Evolutionary conservation across 2,888 invertebrate genomes (phyloP), one percentile per base, ranked within the genome.

Genomic region (Andrena hattorfiana): DNA sequence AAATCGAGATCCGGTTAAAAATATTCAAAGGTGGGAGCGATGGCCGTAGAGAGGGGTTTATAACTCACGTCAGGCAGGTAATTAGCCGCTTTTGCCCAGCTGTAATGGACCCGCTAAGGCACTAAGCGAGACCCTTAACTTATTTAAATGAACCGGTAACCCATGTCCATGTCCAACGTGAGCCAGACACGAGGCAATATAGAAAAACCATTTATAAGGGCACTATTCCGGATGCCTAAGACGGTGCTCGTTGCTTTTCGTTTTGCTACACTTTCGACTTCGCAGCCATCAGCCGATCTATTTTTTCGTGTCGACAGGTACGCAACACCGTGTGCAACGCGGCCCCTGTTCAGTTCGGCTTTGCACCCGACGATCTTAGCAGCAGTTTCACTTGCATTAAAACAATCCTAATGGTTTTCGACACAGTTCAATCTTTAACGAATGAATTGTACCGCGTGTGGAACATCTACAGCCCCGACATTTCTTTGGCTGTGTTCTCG

Each of bases 11-110:
- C 86, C 87, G 87, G 89, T 91, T 89, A 90, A 92, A 91, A 90
- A 89, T 91, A 91, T 91, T 90, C 90, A 89, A 87, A 87, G 84
- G 81, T 79, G 84, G 87, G 87, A 85, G 85, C 81, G 87, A 81
- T 87, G 82, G 83, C 81, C 81, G 85, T 56, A 89, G 85, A 85
- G 86, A 85, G 86, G 92, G 91, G 91, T 94, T 94, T 94, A 94
- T 94, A 94, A 94, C 94, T 94, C 94, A 94, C 94, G 94, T 94
- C 94, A 93, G 93, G 93, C 93, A 93, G 93, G 94, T 94, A 94
- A 94, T 94, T 94, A 94, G 94, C 92, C 93, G 93, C 92, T 93
- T 93, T 94, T 93, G 93, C 91, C 91, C 91, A 92, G 92, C 93
- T 93, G 94, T 94, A 94, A 94, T 94, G 93, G 94, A 93, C 91